Percentiles rank a stretch among this genome's conserved stretches.
phyloP scores from a whole-genome alignment of 2,113 vertebrate genomes.

The Crotalus helleri region DNA sequence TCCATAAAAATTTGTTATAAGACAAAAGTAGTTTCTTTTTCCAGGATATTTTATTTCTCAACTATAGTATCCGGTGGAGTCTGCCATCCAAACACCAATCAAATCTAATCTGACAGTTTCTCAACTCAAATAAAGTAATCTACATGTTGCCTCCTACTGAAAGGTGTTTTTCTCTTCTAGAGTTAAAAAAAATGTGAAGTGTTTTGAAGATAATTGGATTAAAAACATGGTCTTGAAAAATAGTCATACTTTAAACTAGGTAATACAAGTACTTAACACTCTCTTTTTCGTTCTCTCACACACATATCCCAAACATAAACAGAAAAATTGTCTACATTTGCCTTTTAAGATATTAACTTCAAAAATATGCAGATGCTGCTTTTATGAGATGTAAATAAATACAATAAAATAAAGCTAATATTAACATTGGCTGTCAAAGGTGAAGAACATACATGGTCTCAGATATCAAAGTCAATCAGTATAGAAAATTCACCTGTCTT shows the following conservation, averaged over 20 bases:
- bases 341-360: not conserved
- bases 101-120: not conserved
- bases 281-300: not conserved
- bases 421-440: constrained; percentile 17
- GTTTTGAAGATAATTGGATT: not conserved
- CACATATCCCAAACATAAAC: not conserved
- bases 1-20: not conserved
- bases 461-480: constrained; percentile 23
- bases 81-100: not conserved
- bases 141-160: not conserved
- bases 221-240: not conserved
- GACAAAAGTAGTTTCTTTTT: not conserved
- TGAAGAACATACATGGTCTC: not conserved
- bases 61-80: not conserved
- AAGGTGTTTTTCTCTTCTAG: not conserved
- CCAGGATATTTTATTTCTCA: not conserved
- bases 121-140: not conserved
- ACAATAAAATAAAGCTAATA: constrained; percentile 27
- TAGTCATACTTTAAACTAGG: not conserved
- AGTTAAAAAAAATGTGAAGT: not conserved
- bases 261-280: not conserved
- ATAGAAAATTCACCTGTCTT: constrained; percentile 9
- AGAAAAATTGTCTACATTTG: not conserved
- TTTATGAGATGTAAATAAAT: constrained; percentile 15
- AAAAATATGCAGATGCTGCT: not conserved